phyloP scores from a whole-genome alignment of 2,113 vertebrate genomes.

The Scomber colias region DNA sequence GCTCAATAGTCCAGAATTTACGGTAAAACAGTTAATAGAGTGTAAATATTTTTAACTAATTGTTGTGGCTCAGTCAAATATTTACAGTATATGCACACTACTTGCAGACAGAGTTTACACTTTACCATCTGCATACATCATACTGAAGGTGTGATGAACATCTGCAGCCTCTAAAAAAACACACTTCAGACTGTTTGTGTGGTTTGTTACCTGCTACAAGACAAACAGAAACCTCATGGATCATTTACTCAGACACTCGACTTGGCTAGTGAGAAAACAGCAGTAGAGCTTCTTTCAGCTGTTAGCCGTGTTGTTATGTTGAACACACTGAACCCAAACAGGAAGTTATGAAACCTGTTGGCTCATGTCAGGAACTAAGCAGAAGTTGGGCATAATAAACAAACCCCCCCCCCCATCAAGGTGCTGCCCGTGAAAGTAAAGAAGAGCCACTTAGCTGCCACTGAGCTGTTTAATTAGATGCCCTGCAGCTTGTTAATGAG shows the following conservation, averaged over 20 bases:
- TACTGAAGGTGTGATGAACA: not conserved
- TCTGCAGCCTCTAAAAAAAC: not conserved
- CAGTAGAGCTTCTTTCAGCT: not conserved
- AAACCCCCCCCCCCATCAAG: constrained; percentile 40
- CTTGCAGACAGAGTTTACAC: no score
- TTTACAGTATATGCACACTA: no score
- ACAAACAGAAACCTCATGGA: not conserved
- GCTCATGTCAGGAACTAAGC: not conserved
- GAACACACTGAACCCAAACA: not conserved
- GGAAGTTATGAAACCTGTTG: constrained; percentile 22
- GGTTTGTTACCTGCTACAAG: not conserved
- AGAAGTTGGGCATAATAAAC: not conserved
- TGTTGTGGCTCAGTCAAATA: no score
- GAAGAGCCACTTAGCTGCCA: constrained; percentile 63
- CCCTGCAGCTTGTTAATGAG: constrained; percentile 79
- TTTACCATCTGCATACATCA: no score
- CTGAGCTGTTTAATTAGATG: constrained; percentile 77
- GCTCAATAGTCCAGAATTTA: no score
- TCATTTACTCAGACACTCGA: not conserved
- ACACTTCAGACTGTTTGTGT: not conserved
- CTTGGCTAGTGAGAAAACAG: not conserved
- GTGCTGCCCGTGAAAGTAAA: constrained; percentile 66
- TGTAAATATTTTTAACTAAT: no score
- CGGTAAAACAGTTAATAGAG: no score
- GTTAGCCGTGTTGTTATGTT: constrained; percentile 3